phyloP scores from a whole-genome alignment of 2,113 vertebrate species.

The Neolamprologus modestus region DNA sequence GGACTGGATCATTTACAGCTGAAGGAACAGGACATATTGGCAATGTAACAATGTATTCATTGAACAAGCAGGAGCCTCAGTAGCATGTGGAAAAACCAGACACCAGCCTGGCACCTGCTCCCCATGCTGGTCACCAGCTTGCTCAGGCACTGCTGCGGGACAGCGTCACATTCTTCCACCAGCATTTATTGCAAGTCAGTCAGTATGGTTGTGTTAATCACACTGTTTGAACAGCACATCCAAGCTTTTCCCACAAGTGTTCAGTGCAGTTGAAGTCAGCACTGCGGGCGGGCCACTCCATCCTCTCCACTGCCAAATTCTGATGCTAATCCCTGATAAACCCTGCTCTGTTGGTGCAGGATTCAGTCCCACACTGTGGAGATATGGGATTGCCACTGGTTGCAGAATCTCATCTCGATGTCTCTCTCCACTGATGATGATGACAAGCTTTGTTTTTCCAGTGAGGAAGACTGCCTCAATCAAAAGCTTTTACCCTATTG shows the following conservation, averaged over 20 bases:
- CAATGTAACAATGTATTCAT: background rate
- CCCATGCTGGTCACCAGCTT: background rate
- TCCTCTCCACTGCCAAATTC: background rate
- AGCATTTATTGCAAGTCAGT: background rate
- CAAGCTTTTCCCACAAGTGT: background rate
- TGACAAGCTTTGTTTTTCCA: background rate
- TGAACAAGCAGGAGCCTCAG: background rate
- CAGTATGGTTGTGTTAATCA: background rate
- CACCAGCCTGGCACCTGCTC: background rate
- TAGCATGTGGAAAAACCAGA: background rate
- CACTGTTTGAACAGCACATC: background rate
- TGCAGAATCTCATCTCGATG: background rate
- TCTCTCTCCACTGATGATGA: background rate
- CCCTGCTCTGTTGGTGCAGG: background rate
- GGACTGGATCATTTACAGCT: background rate
- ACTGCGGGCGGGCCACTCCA: background rate
- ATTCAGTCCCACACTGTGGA: background rate
- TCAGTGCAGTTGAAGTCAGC: background rate
- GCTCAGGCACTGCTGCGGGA: background rate
- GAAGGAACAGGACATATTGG: background rate
- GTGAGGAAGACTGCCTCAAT: background rate
- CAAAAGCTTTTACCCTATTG: background rate
- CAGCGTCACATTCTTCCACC: background rate
- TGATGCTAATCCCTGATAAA: background rate
- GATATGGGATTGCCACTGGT: background rate